Evolutionary conservation across 2,888 invertebrate species (phyloP), one percentile per base, ranked within the genome.

Genomic region (Xanthia togata): DNA sequence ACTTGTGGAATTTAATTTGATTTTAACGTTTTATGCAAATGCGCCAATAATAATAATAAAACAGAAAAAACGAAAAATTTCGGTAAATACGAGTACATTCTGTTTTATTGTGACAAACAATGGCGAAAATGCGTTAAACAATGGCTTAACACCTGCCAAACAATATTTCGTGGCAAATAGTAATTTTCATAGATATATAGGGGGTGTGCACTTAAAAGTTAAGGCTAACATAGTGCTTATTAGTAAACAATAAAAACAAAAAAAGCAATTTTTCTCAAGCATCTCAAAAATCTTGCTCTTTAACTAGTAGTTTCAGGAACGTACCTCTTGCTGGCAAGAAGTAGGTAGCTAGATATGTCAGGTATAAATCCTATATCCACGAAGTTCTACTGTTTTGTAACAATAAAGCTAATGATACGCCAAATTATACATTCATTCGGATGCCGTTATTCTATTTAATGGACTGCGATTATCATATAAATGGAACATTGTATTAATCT

Each of bases 351-450:
- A 64, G 41, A n/a, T 31, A 41, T 64, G 14, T 44, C 68, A 71
- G 59, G 44, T 38, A 55, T 35, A 57, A 31, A 60, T 55, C 55
- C 38, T 55, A 71, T 31, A 59, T 17, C 31, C 60, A 79, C 17
- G 47, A 26, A 53, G 20, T 68, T 41, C 50, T 68, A 78, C 72
- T 50, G 53, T 82, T 78, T 82, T 50, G 74, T 72, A 44, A 73
- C 47, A 78, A 70, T 62, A 72, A 74, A 68, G 70, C 70, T 82
- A 82, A 82, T 84, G 35, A 82, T 68, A 64, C 75, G 68, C 81
- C 59, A 81, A 84, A 82, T 82, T 82, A 82, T 84, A 71, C 71
- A 82, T 82, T 82, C 81, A 82, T 84, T 76, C 84, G 82, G 82
- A 82, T 76, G 65, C 62, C 76, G 81, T 84, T 81, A 84, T 72